These are phyloP conservation scores for Mongoloraphidia duomilia DNA, from an alignment of 2,888 invertebrate species.

Conservation along the genomic window DNA sequence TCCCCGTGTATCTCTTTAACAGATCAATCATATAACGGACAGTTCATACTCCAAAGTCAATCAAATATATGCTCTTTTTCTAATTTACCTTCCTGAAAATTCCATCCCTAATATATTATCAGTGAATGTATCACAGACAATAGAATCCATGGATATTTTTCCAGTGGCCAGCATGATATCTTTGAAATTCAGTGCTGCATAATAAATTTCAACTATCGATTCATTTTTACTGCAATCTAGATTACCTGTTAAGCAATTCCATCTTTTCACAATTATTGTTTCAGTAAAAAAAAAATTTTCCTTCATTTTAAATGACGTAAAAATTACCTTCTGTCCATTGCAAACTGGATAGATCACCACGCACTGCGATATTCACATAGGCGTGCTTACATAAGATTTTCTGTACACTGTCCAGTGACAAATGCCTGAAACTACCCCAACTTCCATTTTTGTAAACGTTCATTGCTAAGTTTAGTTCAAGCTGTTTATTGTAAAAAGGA, in stretches of 20 bases:
- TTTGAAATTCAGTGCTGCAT: slow-evolving; percentile 40
- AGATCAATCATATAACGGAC: no score
- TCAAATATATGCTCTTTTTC: no score
- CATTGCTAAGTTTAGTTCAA: slow-evolving; percentile 58
- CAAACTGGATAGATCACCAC: slow-evolving; percentile 77
- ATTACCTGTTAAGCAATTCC: no score
- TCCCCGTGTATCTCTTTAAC: slow-evolving; percentile 11
- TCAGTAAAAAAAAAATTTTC: no score
- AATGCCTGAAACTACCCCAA: slow-evolving; percentile 48
- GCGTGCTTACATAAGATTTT: slow-evolving; percentile 45
- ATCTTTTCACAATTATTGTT: no score
- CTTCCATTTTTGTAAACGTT: slow-evolving; percentile 54
- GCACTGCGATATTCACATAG: slow-evolving; percentile 57
- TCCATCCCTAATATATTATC: slow-evolving; percentile 50
- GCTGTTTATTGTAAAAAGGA: slow-evolving; percentile 49
- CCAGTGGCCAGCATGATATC: slow-evolving; percentile 46
- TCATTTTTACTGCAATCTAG: neutral
- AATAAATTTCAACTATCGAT: slow-evolving; percentile 19
- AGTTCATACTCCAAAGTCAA: no score
- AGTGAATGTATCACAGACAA: slow-evolving; percentile 29
- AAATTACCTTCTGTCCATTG: slow-evolving; percentile 63
- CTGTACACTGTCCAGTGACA: slow-evolving; percentile 41
- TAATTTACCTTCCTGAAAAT: slow-evolving; percentile 34
- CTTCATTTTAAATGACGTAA: no score
- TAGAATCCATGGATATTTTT: slow-evolving; percentile 38